Conservation (phyloP, 2,888 invertebrate genomes). For the Chironomus tentans region DNA sequence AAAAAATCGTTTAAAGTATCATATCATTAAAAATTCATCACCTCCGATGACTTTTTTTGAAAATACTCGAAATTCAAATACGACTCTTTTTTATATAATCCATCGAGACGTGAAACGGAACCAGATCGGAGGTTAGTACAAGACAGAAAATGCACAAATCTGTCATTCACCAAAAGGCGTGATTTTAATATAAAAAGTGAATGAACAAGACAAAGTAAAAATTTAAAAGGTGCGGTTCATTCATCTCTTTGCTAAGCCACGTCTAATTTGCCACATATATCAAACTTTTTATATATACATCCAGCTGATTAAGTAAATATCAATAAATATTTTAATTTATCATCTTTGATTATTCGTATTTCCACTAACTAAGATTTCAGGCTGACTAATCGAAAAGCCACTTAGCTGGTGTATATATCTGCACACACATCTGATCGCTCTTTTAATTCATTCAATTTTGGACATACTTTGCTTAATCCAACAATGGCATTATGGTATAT, state of each 20-base stretch:
- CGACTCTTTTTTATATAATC: no score
- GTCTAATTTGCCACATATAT: slow-evolving; percentile 12
- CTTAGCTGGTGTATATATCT: background rate
- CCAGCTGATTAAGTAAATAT: slow-evolving; percentile 15
- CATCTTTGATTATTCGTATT: background rate
- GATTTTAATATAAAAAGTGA: background rate
- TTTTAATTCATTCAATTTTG: no score
- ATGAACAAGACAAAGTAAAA: background rate
- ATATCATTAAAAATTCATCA: no score
- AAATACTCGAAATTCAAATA: no score
- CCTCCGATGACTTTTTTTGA: no score
- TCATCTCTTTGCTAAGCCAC: background rate
- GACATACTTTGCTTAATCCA: no score
- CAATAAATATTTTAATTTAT: slow-evolving; percentile 25
- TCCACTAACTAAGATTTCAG: background rate
- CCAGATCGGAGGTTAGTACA: background rate
- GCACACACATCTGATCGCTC: no score
- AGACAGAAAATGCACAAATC: background rate
- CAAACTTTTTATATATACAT: background rate
- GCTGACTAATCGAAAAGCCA: background rate
- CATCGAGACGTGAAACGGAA: background rate
- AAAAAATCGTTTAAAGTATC: no score
- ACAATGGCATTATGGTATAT: no score
- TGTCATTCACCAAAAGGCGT: background rate
- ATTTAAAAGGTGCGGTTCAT: background rate